These are phyloP conservation scores for Drosophila carrolli DNA, from an alignment of 1,140 invertebrate genomes.

Conservation along the genomic window DNA sequence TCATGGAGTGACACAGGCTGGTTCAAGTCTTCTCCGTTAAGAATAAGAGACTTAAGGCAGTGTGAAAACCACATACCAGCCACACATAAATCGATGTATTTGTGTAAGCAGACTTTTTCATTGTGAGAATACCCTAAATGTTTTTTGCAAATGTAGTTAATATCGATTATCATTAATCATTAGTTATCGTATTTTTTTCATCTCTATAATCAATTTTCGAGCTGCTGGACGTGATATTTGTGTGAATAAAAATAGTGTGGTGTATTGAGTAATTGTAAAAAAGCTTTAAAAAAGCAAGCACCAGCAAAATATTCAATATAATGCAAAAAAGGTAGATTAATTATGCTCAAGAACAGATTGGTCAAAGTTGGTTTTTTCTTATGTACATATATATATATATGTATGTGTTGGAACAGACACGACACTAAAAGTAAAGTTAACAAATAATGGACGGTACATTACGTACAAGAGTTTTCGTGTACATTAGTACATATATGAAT, in stretches of 20 bases:
- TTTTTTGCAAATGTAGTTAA: too few species aligned
- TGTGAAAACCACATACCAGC: too few species aligned
- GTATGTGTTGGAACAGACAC: conserved; percentile 1
- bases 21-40: too few species aligned
- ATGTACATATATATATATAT: background rate
- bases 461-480: conserved; percentile 34
- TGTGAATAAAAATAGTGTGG: conserved; percentile 35
- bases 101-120: background rate
- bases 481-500: conserved; percentile 7
- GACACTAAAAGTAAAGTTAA: conserved; percentile 9
- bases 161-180: background rate
- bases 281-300: conserved; percentile 16
- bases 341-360: background rate
- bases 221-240: conserved; percentile 19
- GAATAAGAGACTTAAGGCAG: too few species aligned
- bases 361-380: background rate
- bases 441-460: conserved; percentile 36
- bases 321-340: conserved; percentile 32
- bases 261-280: conserved; percentile 34
- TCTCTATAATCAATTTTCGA: conserved; percentile 28
- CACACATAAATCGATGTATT: too few species aligned
- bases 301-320: conserved; percentile 23
- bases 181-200: background rate
- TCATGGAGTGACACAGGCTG: too few species aligned
- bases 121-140: background rate